phyloP scores from a whole-genome alignment of 1,140 invertebrate genomes.

The Drosophila fuyamai region DNA sequence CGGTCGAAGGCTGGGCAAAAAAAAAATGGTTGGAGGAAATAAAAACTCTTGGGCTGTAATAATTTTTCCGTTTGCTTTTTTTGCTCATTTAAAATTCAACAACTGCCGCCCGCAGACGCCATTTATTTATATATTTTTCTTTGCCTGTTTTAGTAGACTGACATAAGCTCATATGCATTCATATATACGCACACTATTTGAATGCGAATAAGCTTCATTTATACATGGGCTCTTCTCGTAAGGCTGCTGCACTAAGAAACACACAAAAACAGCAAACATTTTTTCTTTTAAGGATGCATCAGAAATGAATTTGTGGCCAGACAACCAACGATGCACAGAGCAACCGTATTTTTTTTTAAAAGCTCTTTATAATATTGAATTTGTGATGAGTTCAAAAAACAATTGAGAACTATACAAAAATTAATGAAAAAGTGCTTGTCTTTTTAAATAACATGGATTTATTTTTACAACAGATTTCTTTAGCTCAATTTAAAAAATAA shows the following conservation, averaged over 20 bases:
- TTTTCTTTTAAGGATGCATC: conserved; percentile 33
- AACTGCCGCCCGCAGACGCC: conserved; percentile 66
- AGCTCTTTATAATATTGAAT: too few relatives aligned
- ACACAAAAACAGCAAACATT: conserved; percentile 25
- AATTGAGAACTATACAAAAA: too few relatives aligned
- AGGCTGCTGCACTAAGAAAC: conserved; percentile 22
- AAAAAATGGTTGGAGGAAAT: conserved; percentile 25
- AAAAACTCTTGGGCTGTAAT: conserved; percentile 72
- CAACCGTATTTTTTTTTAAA: not conserved
- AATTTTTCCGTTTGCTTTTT: conserved; percentile 76
- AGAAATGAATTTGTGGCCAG: not conserved
- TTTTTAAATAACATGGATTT: too few relatives aligned
- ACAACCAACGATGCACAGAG: not conserved
- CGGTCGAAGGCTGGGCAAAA: conserved; percentile 21
- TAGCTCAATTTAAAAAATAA: not conserved
- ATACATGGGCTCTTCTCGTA: conserved; percentile 41
- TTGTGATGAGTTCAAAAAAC: too few relatives aligned
- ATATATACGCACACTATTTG: conserved; percentile 58
- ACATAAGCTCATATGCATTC: conserved; percentile 19
- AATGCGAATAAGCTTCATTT: conserved; percentile 79
- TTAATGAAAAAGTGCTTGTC: too few relatives aligned
- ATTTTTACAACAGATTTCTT: not conserved
- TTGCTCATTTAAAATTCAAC: conserved; percentile 82
- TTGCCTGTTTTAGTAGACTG: conserved; percentile 11
- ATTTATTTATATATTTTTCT: conserved; percentile 54